Evolutionary conservation across 2,888 invertebrate species (phyloP).

Genomic region (Neoaliturus tenellus): DNA sequence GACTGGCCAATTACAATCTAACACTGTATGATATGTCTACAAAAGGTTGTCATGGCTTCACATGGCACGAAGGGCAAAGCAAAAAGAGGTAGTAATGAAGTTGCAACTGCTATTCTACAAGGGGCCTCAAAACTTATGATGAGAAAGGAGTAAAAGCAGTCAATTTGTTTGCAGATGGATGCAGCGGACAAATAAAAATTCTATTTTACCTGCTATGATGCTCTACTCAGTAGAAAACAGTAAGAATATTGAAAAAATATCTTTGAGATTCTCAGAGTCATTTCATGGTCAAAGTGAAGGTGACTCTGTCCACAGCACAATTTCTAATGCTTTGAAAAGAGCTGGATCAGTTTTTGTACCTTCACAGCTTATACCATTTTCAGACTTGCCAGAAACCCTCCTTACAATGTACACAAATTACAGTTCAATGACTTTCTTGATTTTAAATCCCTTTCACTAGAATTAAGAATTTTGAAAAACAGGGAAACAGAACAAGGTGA

Average conservation of each 20-base stretch:
- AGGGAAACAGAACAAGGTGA: background rate
- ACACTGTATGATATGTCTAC: conserved; percentile 42
- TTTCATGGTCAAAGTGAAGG: conserved; percentile 52
- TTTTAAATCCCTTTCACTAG: conserved; percentile 1
- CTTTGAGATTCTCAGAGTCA: conserved; percentile 47
- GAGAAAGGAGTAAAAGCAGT: conserved; percentile 2
- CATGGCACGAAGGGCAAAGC: conserved; percentile 47
- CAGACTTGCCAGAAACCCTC: conserved; percentile 3
- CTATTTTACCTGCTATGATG: conserved; percentile 51
- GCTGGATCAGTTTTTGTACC: conserved; percentile 41
- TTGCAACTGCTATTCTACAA: conserved; percentile 24
- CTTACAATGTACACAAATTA: background rate
- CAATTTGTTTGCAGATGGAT: conserved; percentile 49
- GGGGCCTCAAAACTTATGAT: conserved; percentile 18
- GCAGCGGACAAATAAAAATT: conserved; percentile 53
- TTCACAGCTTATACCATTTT: conserved; percentile 35
- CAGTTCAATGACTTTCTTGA: conserved; percentile 27
- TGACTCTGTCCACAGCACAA: conserved; percentile 47
- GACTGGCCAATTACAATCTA: conserved; percentile 46
- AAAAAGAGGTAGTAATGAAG: conserved; percentile 36
- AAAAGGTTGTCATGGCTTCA: conserved; percentile 40
- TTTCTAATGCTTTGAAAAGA: background rate
- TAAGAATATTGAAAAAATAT: conserved; percentile 20
- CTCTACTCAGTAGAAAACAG: conserved; percentile 18
- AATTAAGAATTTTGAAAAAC: background rate